Percentiles rank a stretch among this genome's conserved stretches.
phyloP scores from a whole-genome alignment of 2,113 vertebrate species.

The Typhlomys cinereus region DNA sequence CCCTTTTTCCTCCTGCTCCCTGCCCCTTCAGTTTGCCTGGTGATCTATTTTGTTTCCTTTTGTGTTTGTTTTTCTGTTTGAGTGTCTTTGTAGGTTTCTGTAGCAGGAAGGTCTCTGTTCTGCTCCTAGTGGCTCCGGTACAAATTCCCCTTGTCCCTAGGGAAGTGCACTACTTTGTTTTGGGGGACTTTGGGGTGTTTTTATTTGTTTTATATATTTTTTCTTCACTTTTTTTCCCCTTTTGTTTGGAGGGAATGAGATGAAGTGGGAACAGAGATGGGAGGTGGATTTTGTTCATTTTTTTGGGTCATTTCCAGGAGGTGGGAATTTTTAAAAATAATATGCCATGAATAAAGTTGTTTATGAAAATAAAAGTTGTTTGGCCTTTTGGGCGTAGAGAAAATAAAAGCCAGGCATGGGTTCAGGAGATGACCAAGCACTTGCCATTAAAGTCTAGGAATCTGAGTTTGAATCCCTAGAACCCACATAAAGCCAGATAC shows the following conservation, averaged over 20 bases:
- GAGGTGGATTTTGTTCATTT: slow-evolving; percentile 80
- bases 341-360: slow-evolving; percentile 83
- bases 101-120: slow-evolving; percentile 78
- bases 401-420: too few species aligned
- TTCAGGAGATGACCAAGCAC: too few species aligned
- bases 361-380: slow-evolving; percentile 81
- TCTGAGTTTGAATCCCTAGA: too few species aligned
- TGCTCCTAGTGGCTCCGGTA: slow-evolving; percentile 79
- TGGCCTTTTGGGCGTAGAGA: slow-evolving; percentile 66
- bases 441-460: too few species aligned
- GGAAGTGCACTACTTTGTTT: slow-evolving; percentile 81
- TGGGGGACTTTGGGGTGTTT: slow-evolving; percentile 68
- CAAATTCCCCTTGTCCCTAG: slow-evolving; percentile 78
- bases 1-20: slow-evolving; percentile 58
- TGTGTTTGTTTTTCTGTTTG: slow-evolving; percentile 84
- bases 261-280: slow-evolving; percentile 78
- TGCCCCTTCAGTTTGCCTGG: slow-evolving; percentile 77
- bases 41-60: slow-evolving; percentile 83
- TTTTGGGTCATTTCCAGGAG: slow-evolving; percentile 81
- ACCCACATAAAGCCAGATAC: too few species aligned
- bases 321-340: slow-evolving; percentile 78
- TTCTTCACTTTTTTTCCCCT: slow-evolving; percentile 70
- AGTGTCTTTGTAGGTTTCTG: slow-evolving; percentile 84
- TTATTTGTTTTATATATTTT: slow-evolving; percentile 68
- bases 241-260: slow-evolving; percentile 81